These are phyloP conservation scores for Phymastichus coffea DNA, from an alignment of 1,140 invertebrate genomes.

Conservation along the genomic window DNA sequence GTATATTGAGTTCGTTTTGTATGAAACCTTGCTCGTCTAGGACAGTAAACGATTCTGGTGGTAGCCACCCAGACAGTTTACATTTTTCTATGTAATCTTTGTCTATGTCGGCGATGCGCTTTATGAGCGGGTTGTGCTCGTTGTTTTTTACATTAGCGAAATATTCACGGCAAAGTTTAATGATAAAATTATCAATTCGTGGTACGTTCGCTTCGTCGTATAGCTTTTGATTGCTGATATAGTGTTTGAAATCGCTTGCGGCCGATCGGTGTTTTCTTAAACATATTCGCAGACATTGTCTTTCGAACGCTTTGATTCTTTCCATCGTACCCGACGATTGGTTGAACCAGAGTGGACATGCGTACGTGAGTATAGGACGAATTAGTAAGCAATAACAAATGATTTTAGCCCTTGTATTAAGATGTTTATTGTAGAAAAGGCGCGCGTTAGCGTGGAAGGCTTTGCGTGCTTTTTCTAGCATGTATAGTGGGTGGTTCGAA, in stretches of 20 bases:
- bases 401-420: slow-evolving; percentile 22
- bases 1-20: slow-evolving; percentile 24
- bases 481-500: slow-evolving; percentile 3
- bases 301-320: slow-evolving; percentile 17
- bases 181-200: slow-evolving; percentile 24
- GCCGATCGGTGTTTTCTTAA: slow-evolving; percentile 17
- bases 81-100: not conserved
- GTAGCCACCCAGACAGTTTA: slow-evolving; percentile 3
- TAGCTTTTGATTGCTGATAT: slow-evolving; percentile 20
- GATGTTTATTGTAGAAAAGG: slow-evolving; percentile 23
- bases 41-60: slow-evolving; percentile 21
- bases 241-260: slow-evolving; percentile 7
- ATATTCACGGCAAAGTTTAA: slow-evolving; percentile 23
- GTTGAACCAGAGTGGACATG: slow-evolving; percentile 27
- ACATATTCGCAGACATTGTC: slow-evolving; percentile 13
- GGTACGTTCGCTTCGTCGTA: slow-evolving; percentile 28
- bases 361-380: slow-evolving; percentile 18
- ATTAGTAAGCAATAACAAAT: slow-evolving; percentile 27
- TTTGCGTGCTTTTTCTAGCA: slow-evolving; percentile 22
- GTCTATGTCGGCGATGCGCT: not conserved
- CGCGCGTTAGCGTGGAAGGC: slow-evolving; percentile 4
- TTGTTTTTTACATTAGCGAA: not conserved
- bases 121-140: slow-evolving; percentile 7
- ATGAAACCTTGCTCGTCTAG: slow-evolving; percentile 19
- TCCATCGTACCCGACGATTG: slow-evolving; percentile 20